phyloP scores from a whole-genome alignment of 2,113 vertebrate species.

The Meles meles region DNA sequence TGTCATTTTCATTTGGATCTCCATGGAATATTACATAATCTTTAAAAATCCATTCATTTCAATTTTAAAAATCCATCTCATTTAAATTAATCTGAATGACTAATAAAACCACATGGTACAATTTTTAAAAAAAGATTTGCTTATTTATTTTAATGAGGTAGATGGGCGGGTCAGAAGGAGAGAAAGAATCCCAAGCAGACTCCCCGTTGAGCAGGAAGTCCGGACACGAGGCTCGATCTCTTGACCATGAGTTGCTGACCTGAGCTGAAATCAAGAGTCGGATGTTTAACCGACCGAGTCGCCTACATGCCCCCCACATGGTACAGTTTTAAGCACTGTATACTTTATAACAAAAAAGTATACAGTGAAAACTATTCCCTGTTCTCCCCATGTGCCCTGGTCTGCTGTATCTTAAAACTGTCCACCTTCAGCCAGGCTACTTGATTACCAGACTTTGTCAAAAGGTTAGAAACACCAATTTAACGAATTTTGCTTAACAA shows the following conservation, averaged over 20 bases:
- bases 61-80: background rate
- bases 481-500: conserved; percentile 4
- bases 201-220: background rate
- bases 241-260: background rate
- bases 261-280: background rate
- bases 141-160: background rate
- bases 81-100: background rate
- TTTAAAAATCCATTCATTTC: background rate
- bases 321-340: background rate
- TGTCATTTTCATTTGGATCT: background rate
- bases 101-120: background rate
- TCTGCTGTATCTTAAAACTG: background rate
- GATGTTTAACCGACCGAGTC: background rate
- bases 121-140: background rate
- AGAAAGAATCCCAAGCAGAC: background rate
- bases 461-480: background rate
- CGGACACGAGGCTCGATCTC: background rate
- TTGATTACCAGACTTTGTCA: background rate
- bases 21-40: background rate
- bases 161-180: background rate
- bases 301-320: background rate
- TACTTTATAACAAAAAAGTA: background rate
- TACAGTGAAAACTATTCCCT: background rate
- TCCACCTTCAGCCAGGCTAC: background rate
- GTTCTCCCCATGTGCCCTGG: background rate